These are phyloP conservation scores for Parus major DNA, from an alignment of 2,113 vertebrate genomes.

Conservation along the genomic window DNA sequence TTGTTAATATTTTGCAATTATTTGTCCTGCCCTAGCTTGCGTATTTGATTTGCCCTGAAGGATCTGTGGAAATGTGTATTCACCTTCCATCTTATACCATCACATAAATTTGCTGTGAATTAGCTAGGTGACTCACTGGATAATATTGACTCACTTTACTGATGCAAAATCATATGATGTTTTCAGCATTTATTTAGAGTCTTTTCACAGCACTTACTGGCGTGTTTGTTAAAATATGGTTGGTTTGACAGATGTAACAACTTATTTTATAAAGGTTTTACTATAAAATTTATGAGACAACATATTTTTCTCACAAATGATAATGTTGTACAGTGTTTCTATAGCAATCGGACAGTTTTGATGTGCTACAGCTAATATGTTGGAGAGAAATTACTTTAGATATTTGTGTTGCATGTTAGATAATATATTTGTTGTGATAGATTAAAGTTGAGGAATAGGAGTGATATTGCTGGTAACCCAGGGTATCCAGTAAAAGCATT, in stretches of 20 bases:
- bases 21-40: background rate
- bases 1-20: background rate
- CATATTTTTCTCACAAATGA: background rate
- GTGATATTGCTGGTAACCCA: background rate
- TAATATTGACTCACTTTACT: constrained; percentile 29
- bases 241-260: constrained; percentile 2
- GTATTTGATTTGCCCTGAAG: constrained; percentile 19
- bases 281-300: background rate
- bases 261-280: background rate
- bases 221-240: background rate
- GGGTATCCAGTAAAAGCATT: background rate
- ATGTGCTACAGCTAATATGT: background rate
- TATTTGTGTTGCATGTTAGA: background rate
- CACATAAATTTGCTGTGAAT: background rate
- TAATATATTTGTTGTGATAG: background rate
- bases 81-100: background rate
- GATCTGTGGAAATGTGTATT: constrained; percentile 4
- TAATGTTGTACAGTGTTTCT: background rate
- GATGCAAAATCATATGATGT: constrained; percentile 17
- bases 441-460: background rate
- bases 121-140: constrained; percentile 15
- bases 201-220: background rate
- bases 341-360: background rate
- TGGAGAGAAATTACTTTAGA: background rate
- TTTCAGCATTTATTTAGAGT: background rate